Percentiles rank a stretch among this genome's conserved stretches.
Evolutionary conservation across 2,888 invertebrate species (phyloP).

Genomic region (Augochlorella aurata): DNA sequence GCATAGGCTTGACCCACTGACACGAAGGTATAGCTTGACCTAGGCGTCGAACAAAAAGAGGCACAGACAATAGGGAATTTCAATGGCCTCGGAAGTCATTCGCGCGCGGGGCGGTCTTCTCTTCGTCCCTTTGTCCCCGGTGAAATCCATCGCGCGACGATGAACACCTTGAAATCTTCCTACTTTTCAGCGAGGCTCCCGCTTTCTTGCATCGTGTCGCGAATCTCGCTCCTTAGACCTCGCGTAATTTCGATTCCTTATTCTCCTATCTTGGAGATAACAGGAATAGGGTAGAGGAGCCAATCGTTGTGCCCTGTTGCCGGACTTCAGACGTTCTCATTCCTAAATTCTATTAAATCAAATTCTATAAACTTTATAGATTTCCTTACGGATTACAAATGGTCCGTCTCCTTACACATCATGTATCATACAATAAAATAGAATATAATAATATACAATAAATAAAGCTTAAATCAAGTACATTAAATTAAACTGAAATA

Average conservation of each 20-base stretch:
- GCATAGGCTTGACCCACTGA: constrained; percentile 39
- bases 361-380: no score
- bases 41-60: constrained; percentile 25
- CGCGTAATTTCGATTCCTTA: background rate
- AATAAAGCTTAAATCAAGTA: no score
- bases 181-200: background rate
- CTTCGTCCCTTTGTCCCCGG: background rate
- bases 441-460: no score
- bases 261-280: background rate
- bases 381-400: no score
- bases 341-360: no score
- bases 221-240: background rate
- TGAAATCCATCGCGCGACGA: constrained; percentile 9
- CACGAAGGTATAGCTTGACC: constrained; percentile 29
- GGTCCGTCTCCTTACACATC: no score
- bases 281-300: no score
- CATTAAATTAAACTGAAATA: no score
- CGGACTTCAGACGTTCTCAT: no score
- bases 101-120: background rate
- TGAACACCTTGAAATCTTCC: background rate
- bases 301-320: no score
- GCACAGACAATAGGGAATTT: constrained; percentile 42
- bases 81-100: constrained; percentile 22
- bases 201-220: background rate
- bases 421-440: no score